phyloP scores from a whole-genome alignment of 2,888 invertebrate species.

The Anthrax anthrax region DNA sequence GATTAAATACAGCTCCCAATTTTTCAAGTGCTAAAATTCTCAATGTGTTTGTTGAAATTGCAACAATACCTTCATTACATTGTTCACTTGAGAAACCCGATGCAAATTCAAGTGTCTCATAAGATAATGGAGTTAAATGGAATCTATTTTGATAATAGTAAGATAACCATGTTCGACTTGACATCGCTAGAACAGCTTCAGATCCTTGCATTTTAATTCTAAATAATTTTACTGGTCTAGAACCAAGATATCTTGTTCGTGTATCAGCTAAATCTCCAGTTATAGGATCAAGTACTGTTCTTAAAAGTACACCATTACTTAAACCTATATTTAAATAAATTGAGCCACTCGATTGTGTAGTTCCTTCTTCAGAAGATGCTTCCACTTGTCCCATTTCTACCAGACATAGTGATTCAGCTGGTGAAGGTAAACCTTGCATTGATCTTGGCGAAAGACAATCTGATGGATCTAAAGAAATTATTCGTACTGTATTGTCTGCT shows the following conservation, averaged over 20 bases:
- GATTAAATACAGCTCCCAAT: conserved; percentile 96
- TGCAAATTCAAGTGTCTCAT: conserved; percentile 93
- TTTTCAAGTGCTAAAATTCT: conserved; percentile 96
- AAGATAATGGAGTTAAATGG: conserved; percentile 89
- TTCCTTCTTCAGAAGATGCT: conserved; percentile 38
- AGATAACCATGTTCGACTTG: conserved; percentile 94
- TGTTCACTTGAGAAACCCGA: conserved; percentile 94
- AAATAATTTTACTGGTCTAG: conserved; percentile 90
- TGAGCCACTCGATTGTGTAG: conserved; percentile 47
- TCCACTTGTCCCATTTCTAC: conserved; percentile 77
- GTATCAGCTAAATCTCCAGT: conserved; percentile 96
- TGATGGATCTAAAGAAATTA: conserved; percentile 91
- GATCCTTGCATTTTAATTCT: conserved; percentile 90
- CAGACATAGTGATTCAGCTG: conserved; percentile 92
- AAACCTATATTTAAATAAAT: conserved; percentile 93
- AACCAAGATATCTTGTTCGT: conserved; percentile 89
- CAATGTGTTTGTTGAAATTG: conserved; percentile 94
- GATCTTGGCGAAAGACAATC: conserved; percentile 91
- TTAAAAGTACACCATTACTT: conserved; percentile 85
- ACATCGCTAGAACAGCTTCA: conserved; percentile 95
- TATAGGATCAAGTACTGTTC: conserved; percentile 89
- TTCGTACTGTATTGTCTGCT: conserved; percentile 90
- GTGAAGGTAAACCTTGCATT: conserved; percentile 91
- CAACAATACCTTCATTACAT: conserved; percentile 98
- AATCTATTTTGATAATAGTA: conserved; percentile 96